Evolutionary conservation across 2,797 vertebrate species (phyloP), one percentile per base, ranked within the genome.

Genomic region (Decapterus maruadsi): DNA sequence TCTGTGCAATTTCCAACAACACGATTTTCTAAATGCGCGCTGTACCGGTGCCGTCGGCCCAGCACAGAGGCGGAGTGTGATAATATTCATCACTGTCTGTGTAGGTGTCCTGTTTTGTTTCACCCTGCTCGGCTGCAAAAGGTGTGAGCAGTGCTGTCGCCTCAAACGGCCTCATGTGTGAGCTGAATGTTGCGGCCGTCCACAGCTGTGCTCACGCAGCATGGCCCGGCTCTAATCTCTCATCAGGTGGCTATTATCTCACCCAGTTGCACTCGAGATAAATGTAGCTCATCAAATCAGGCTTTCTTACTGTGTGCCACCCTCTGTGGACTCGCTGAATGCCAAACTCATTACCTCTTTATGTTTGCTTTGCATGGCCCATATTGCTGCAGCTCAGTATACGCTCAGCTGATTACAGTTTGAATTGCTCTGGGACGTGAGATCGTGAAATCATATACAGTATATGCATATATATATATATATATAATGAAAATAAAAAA

Each of bases 161-260:
- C 40, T 46, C 60, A 34, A 74, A 71, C 79, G 3, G 3, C 45
- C 55, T 53, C 2, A 4, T 45, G 66, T 13, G 69, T 67, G 82
- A 72, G 63, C 55, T 64, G 68, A 22, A 50, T 57, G 43, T 40
- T 14, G 46, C 80, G 80, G 66, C 58, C 65, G 60, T 22, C 75
- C 82, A 66, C 90, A 87, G 88, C 85, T 84, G 85, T 17, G 48
- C 72, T 64, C 74, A 66, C 80, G 6, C 90, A 83, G 89, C 73
- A 4, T 20, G 77, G 36, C 55, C 17, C 46, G 2, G 11, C 71
- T 81, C 73, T 90, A 85, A 89, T 92, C 77, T 78, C 84, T 78
- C 86, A 87, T 90, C 86, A 80, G 73, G 78, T 82, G 22, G 31
- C 74, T 48, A 84, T 92, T 86, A 87, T 90, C 82, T 85, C 86